Evolutionary conservation across 2,888 invertebrate species (phyloP).

Genomic region (Drosophila stalkeri): DNA sequence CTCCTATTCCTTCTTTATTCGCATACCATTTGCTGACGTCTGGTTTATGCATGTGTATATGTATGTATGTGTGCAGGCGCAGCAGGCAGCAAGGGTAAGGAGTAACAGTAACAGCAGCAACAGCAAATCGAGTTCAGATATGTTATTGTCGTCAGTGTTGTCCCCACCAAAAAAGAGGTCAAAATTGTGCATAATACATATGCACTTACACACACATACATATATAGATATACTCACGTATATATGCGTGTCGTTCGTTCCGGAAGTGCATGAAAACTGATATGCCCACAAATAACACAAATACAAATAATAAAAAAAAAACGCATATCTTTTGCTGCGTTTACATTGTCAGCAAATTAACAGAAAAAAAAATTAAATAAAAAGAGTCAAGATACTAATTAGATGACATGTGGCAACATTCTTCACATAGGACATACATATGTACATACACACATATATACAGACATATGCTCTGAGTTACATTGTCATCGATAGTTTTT

Average conservation of each 20-base stretch:
- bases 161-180: constrained; percentile 41
- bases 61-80: background rate
- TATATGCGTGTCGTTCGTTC: constrained; percentile 17
- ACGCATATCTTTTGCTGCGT: constrained; percentile 5
- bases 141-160: constrained; percentile 20
- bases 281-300: constrained; percentile 27
- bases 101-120: constrained; percentile 23
- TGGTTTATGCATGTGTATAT: background rate
- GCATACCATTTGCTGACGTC: constrained; percentile 19
- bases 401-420: constrained; percentile 57
- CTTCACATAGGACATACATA: constrained; percentile 3
- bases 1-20: constrained; percentile 37
- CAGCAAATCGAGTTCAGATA: constrained; percentile 37
- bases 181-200: constrained; percentile 25
- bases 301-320: constrained; percentile 13
- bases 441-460: background rate
- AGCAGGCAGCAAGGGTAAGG: constrained; percentile 8
- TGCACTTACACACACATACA: background rate
- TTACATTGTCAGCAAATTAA: constrained; percentile 20
- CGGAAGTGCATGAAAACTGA: constrained; percentile 47
- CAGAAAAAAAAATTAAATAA: background rate
- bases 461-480: background rate
- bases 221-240: background rate
- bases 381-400: constrained; percentile 40
- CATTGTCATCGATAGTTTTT: constrained; percentile 21